Evolutionary conservation across 2,797 vertebrate species (phyloP), one percentile per base, ranked within the genome.

Genomic region (Fistularia tabacaria): DNA sequence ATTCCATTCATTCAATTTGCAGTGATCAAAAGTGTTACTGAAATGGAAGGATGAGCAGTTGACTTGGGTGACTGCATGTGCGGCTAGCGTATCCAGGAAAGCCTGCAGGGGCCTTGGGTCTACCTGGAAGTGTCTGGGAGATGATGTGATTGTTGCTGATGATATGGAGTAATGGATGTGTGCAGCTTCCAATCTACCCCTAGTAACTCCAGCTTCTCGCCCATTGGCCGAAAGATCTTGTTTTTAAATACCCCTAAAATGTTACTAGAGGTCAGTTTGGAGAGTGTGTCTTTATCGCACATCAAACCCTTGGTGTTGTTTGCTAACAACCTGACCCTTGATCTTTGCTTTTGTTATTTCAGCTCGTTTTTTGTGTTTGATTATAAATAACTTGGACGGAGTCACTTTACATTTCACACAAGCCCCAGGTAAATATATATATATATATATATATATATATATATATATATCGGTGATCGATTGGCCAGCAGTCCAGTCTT

Each of bases 1-100:
- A 85, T 90, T 90, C 83, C 82, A 67, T 77, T 90, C 85, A 87
- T 88, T 89, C 74, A 84, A 86, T 90, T 85, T 89, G 72, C 70
- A 72, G 69, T 76, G 82, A 89, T 89, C 83, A 89, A 78, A 85
- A 78, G 83, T 80, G 75, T 77, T 82, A 62, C 81, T 82, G 83
- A 86, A 85, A 87, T 66, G 72, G 81, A 80, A 77, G 76, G 70
- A 65, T 36, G 48, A 54, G 62, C 71, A 66, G 53, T 55, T 73
- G 73, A 69, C 53, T 59, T 51, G 36, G 58, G 73, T 81, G 70
- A 52, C 81, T 74, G 67, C 65, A 53, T 76, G 66, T 49, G 76
- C 78, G 74, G 64, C 64, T 43, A 47, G 76, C 71, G 80, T 69
- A 73, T 64, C 49, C 69, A 57, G 70, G 72, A 58, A 70, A 81